Evolutionary conservation across 2,113 vertebrate genomes (phyloP).

Genomic region (Dryoscopus gambensis): DNA sequence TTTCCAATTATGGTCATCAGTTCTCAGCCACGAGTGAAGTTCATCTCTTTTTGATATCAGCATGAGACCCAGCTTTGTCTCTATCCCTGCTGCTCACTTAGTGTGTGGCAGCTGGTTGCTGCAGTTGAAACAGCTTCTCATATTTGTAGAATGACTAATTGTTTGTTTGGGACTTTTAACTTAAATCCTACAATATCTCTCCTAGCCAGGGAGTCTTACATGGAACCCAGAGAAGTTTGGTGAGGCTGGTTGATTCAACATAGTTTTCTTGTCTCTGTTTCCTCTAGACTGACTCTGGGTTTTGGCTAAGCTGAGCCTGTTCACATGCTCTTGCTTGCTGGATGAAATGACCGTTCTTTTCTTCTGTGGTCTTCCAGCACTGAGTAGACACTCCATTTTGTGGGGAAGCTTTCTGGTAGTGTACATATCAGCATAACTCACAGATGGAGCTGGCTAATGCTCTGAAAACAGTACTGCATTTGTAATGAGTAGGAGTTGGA

Average conservation of each 20-base stretch:
- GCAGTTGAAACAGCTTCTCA: neutral
- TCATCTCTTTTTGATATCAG: neutral
- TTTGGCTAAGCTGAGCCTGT: neutral
- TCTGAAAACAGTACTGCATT: neutral
- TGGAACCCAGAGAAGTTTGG: neutral
- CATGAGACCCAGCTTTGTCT: neutral
- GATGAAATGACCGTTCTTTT: neutral
- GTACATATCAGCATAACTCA: neutral
- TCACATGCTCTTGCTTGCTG: neutral
- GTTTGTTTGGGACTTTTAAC: neutral
- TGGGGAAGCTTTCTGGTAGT: neutral
- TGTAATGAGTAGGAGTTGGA: neutral
- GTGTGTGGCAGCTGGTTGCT: neutral
- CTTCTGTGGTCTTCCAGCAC: neutral
- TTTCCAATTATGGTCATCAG: neutral
- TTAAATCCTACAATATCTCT: neutral
- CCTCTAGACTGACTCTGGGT: rapidly evolving
- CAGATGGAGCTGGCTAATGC: neutral
- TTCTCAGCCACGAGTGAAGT: neutral
- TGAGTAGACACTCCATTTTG: neutral
- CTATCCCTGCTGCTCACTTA: neutral
- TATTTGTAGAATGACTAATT: neutral
- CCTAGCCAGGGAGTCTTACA: neutral
- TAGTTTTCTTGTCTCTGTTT: neutral
- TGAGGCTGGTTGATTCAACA: neutral